Evolutionary conservation across 2,888 invertebrate genomes (phyloP).

Genomic region (Glyphotaelius pellucidus): DNA sequence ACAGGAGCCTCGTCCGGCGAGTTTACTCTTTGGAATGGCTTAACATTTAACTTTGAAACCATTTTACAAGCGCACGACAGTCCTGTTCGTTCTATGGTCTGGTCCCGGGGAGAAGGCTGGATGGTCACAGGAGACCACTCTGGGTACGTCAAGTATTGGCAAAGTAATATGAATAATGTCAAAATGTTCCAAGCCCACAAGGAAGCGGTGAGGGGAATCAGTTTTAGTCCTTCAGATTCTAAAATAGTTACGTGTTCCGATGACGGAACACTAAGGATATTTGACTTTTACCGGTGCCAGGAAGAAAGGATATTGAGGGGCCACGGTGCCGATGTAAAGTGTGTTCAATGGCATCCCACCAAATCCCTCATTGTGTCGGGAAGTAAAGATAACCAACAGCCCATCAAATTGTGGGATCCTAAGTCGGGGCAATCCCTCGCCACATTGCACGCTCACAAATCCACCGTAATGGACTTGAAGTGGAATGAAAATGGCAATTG

Average conservation of each 20-base stretch:
- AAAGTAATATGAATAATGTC: constrained; percentile 99
- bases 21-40: constrained; percentile 99
- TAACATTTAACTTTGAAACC: constrained; percentile 99
- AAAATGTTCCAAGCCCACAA: constrained; percentile 99
- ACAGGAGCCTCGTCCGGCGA: constrained; percentile 99
- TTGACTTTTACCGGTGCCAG: constrained; percentile 98
- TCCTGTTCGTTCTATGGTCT: constrained; percentile 99
- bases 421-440: constrained; percentile 96
- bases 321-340: constrained; percentile 99
- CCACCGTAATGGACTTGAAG: constrained; percentile 98
- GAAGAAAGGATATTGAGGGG: constrained; percentile 97
- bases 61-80: constrained; percentile 99
- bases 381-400: constrained; percentile 99
- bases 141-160: constrained; percentile 99
- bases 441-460: constrained; percentile 99
- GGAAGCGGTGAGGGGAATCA: constrained; percentile 99
- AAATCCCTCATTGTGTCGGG: constrained; percentile 98
- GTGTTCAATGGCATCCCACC: constrained; percentile 99
- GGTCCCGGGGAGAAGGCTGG: constrained; percentile 99
- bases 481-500: constrained; percentile 99
- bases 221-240: constrained; percentile 99
- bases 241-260: constrained; percentile 99
- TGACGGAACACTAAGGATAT: constrained; percentile 98
- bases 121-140: constrained; percentile 99
- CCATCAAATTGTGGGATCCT: constrained; percentile 99